These are phyloP conservation scores for Calephelis perditalis DNA, from an alignment of 2,888 invertebrate species.

Conservation along the genomic window DNA sequence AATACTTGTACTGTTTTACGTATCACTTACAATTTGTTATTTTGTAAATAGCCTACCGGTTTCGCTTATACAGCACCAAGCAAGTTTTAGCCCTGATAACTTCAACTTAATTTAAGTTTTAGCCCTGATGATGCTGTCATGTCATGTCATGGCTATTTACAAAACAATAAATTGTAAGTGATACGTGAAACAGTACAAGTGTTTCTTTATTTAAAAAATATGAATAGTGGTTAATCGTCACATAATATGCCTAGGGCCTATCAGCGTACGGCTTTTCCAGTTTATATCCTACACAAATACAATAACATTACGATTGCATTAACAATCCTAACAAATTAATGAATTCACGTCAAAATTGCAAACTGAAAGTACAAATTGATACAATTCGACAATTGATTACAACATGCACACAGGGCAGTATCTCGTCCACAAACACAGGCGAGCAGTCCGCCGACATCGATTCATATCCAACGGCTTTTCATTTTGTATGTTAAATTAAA, in stretches of 20 bases:
- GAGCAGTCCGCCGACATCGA: slow-evolving; percentile 69
- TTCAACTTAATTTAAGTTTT: too few species aligned
- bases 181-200: too few species aligned
- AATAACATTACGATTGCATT: slow-evolving; percentile 37
- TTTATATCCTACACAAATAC: slow-evolving; percentile 22
- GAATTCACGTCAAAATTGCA: slow-evolving; percentile 69
- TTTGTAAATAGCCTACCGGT: too few species aligned
- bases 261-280: neutral
- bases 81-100: too few species aligned
- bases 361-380: slow-evolving; percentile 70
- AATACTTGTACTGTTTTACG: too few species aligned
- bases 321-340: slow-evolving; percentile 56
- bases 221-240: too few species aligned
- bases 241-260: too few species aligned
- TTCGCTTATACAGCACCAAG: too few species aligned
- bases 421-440: slow-evolving; percentile 67
- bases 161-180: too few species aligned
- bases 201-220: too few species aligned
- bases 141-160: too few species aligned
- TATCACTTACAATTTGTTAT: too few species aligned
- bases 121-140: neutral
- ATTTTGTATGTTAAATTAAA: slow-evolving; percentile 78
- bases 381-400: slow-evolving; percentile 74
- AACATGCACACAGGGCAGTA: slow-evolving; percentile 71
- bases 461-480: slow-evolving; percentile 74